Evolutionary conservation across 2,888 invertebrate genomes (phyloP), one percentile per base, ranked within the genome.

Genomic region (Parnassius glacialis): DNA sequence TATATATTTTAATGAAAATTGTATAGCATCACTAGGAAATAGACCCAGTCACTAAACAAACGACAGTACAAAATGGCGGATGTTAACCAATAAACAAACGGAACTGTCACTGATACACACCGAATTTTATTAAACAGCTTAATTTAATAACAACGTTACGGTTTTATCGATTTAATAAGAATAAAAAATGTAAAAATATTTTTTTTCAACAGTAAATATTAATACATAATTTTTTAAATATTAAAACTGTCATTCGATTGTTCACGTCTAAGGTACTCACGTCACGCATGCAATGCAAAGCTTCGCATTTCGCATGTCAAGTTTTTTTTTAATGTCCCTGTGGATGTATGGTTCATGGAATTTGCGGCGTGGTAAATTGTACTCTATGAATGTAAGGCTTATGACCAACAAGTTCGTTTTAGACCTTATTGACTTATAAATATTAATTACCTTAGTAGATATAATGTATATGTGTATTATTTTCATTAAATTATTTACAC

Each of bases 61-160:
- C 91, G 90, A 91, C 86, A 87, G 88, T 88, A 91, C 91, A 91
- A 91, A 90, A 91, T 91, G 91, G 91, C 91, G 91, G 91, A 88
- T 89, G 87, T 83, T 89, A 90, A 89, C 90, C 90, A 90, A 91
- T 88, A 90, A 91, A 89, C 90, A 91, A 90, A 90, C 89, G 87
- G 85, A 87, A 84, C 83, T 85, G 83, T 88, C 85, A 87, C 85
- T 79, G 83, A 74, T 83, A 74, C 53, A 78, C 71, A 77, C 71
- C 65, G 68, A 78, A 80, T 73, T 72, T 71, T 73, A 64, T 65
- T 72, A 72, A 70, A 74, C 78, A 83, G 81, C 80, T 81, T 79
- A 72, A 78, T 81, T 79, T 73, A 72, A 54, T 11, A 13, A 68
- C 67, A 67, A 74, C 71, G 70, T 69, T 70, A 69, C 70, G 67